A percentile compares a stretch with the other conserved stretches of the same genome.
Evolutionary conservation across 1,140 invertebrate genomes (phyloP).

Genomic region (Campodea augens): DNA sequence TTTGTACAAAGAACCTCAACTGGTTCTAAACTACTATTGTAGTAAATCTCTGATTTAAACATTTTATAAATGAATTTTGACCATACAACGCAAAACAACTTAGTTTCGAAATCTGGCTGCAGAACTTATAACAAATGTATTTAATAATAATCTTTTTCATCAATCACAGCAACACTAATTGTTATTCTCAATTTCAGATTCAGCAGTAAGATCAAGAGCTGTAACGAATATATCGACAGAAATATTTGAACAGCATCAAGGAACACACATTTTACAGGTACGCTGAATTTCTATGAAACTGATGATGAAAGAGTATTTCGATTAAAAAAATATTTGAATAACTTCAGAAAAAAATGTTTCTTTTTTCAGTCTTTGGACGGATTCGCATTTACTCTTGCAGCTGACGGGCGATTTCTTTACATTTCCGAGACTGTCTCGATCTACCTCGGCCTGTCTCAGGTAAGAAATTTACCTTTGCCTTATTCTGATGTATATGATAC

Average conservation of each 20-base stretch:
- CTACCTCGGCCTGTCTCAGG: conserved; percentile 94
- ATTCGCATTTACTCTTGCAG: conserved; percentile 81
- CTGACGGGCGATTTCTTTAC: conserved; percentile 91
- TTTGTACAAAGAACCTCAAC: no score
- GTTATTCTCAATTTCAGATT: conserved; percentile 37
- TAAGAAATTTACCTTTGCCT: conserved; percentile 25
- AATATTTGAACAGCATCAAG: conserved; percentile 88
- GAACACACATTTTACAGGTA: conserved; percentile 92
- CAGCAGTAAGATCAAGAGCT: conserved; percentile 42
- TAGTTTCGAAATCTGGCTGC: no score
- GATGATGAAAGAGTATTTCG: neutral
- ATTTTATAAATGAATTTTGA: no score
- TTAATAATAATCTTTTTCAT: no score
- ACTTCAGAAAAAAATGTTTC: conserved; percentile 4
- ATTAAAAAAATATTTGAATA: neutral
- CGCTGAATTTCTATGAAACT: conserved; percentile 9
- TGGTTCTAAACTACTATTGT: no score
- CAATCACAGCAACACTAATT: no score
- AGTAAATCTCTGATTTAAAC: no score
- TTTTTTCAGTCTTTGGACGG: conserved; percentile 77
- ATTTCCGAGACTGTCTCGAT: conserved; percentile 98
- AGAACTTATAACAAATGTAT: no score
- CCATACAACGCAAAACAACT: no score
- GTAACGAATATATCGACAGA: conserved; percentile 49
- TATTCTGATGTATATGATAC: neutral